Percentiles rank a stretch among this genome's conserved stretches.
Conservation (phyloP, 2,888 invertebrate genomes). For the Drosophila aldrichi region DNA sequence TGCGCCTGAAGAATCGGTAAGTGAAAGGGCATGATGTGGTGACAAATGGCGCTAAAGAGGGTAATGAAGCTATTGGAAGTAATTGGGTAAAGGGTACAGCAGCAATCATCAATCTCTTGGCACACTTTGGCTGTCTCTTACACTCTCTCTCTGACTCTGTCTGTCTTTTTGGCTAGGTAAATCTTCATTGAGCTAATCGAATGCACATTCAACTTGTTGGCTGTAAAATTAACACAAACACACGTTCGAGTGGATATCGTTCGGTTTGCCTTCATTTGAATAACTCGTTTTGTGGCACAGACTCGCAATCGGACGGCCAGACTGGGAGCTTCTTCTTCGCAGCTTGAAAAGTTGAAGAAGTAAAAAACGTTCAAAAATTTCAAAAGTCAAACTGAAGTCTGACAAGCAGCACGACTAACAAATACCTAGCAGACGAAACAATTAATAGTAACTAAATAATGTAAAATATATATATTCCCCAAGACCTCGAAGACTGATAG, state of each 20-base stretch:
- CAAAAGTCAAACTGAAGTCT: constrained; percentile 37
- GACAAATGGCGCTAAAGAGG: not conserved
- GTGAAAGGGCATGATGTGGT: constrained; percentile 34
- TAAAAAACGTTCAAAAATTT: constrained; percentile 55
- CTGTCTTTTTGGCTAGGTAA: constrained; percentile 44
- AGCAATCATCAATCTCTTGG: constrained; percentile 16
- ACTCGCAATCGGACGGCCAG: constrained; percentile 43
- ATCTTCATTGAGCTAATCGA: constrained; percentile 69
- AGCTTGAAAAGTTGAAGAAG: constrained; percentile 51
- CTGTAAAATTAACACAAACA: constrained; percentile 48
- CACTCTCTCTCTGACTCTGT: not conserved
- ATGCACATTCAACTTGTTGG: constrained; percentile 51
- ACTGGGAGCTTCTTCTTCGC: constrained; percentile 60
- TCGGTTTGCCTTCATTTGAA: constrained; percentile 69
- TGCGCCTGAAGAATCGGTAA: constrained; percentile 90
- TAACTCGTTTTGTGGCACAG: constrained; percentile 74
- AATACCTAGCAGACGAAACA: constrained; percentile 29
- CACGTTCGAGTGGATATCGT: constrained; percentile 43
- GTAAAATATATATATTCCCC: too few relatives aligned
- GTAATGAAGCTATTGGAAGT: constrained; percentile 1
- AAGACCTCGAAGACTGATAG: not conserved
- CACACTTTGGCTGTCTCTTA: constrained; percentile 27
- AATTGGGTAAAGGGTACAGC: constrained; percentile 14
- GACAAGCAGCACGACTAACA: constrained; percentile 4
- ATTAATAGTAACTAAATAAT: not conserved